phyloP scores from a whole-genome alignment of 2,888 invertebrate species.

The Coleophora flavipennella region DNA sequence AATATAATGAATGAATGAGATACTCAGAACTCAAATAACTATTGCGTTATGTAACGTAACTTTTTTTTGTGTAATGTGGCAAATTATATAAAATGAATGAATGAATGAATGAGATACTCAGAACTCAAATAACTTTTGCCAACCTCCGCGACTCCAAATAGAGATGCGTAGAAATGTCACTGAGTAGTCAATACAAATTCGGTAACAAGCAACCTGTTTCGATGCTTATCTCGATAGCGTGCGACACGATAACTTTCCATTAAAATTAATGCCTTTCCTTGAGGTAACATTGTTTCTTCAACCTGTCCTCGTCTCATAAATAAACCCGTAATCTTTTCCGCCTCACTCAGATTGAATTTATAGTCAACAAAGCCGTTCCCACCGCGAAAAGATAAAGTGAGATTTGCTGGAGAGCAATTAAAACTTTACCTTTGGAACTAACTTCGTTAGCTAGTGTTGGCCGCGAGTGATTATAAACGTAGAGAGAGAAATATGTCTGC shows the following conservation, averaged over 20 bases:
- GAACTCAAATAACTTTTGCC: too few relatives aligned
- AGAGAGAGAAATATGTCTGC: constrained; percentile 51
- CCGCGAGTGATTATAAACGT: constrained; percentile 45
- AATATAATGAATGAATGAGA: too few relatives aligned
- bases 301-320: constrained; percentile 21
- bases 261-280: constrained; percentile 11
- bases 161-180: too few relatives aligned
- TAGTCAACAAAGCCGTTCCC: constrained; percentile 60
- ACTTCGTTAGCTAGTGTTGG: constrained; percentile 64
- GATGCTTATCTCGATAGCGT: constrained; percentile 15
- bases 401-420: constrained; percentile 67
- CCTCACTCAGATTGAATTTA: constrained; percentile 59
- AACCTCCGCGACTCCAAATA: too few relatives aligned
- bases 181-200: not conserved
- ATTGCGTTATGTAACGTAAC: too few relatives aligned
- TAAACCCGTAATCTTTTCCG: constrained; percentile 46
- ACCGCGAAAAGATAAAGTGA: constrained; percentile 67
- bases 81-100: too few relatives aligned
- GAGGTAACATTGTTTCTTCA: constrained; percentile 7
- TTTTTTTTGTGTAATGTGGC: too few relatives aligned
- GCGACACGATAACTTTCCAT: constrained; percentile 19
- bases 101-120: too few relatives aligned
- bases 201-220: not conserved
- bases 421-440: constrained; percentile 67
- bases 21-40: too few relatives aligned